Evolutionary conservation across 2,113 vertebrate genomes (phyloP), one percentile per base, ranked within the genome.

Genomic region (Amia ocellicauda): DNA sequence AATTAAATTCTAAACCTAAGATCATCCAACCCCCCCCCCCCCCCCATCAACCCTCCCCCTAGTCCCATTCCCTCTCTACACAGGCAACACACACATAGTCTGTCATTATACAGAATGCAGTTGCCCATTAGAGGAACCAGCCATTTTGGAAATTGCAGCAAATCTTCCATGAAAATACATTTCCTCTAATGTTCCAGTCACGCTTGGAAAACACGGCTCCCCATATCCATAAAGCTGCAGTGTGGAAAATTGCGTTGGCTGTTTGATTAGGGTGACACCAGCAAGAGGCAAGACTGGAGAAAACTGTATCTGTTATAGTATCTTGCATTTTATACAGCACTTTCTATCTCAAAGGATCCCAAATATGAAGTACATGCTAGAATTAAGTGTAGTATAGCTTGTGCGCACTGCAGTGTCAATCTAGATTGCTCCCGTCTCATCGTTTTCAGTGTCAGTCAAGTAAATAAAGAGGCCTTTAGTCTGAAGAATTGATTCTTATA

Each of bases 121-220:
- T 88, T 90, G 90, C 89, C 89, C 89, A 92, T 93, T 93, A 92
- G 88, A 83, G 81, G 85, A 88, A 86, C 84, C 78, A 84, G 85
- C 86, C 83, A 87, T 90, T 88, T 87, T 90, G 85, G 87, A 92
- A 93, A 91, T 88, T 89, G 91, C 85, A 86, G 88, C 88, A 93
- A 93, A 93, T 93, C 90, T 93, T 91, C 89, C 91, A 92, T 92
- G 90, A 93, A 94, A 94, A 94, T 88, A 93, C 90, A 92, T 92
- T 93, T 91, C 87, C 87, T 90, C 85, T 93, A 93, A 93, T 93
- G 91, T 90, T 81, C 84, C 79, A 87, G 90, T 92, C 91, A 91
- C 87, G 86, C 88, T 74, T 42, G 68, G 84, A 83, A 75, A 78
- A 72, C 74, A 66, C 77, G 55, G 75, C 73, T 74, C 81, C 83